These are phyloP conservation scores for Amazona guildingii DNA, from an alignment of 2,113 vertebrate genomes.

Conservation along the genomic window DNA sequence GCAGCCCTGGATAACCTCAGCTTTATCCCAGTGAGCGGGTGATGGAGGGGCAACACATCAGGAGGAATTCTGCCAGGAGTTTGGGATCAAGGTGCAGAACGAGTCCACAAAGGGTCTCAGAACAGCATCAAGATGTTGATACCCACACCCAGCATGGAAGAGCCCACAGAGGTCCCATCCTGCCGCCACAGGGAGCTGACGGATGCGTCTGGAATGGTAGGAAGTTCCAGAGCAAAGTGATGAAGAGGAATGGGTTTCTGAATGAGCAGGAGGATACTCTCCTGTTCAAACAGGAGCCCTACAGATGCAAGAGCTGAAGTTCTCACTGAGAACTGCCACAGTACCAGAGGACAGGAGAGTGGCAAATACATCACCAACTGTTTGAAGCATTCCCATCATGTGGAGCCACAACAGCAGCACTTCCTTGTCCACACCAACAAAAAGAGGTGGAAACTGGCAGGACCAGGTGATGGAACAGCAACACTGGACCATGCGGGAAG, in stretches of 20 bases:
- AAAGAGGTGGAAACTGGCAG: neutral
- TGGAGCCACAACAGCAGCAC: neutral
- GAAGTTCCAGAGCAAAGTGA: neutral
- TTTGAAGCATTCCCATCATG: neutral
- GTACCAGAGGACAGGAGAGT: neutral
- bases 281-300: neutral
- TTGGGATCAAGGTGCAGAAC: neutral
- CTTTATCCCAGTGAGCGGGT: neutral
- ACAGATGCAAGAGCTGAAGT: neutral
- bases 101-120: neutral
- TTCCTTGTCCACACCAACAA: neutral
- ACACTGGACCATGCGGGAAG: neutral
- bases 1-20: neutral
- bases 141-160: neutral
- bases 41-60: neutral
- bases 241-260: neutral
- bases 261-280: neutral
- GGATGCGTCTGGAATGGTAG: neutral
- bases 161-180: neutral
- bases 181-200: neutral
- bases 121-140: neutral
- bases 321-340: neutral
- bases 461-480: neutral
- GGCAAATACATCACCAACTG: neutral
- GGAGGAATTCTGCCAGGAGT: neutral